Evolutionary conservation across 2,797 vertebrate genomes (phyloP), one percentile per base, ranked within the genome.

Genomic region (Urosaurus nigricauda): DNA sequence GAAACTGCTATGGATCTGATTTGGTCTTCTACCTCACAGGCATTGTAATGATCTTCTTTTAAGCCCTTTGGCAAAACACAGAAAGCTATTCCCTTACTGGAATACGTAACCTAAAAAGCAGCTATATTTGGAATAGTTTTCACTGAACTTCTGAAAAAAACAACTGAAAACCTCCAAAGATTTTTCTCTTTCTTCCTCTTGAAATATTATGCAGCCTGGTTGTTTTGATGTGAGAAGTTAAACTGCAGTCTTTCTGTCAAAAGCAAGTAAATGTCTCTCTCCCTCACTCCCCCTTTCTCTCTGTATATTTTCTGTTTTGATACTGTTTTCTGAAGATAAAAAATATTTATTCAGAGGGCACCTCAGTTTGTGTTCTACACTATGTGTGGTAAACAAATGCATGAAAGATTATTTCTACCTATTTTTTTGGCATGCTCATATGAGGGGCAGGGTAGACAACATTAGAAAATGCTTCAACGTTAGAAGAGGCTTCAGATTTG

Each of bases 1-100:
- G 6, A 35, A 71, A 71, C 13, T 78, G n/a, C 24, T 71, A 60
- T 47, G 19, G 85, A 85, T 60, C 14, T 63, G n/a, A 84, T 58
- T 40, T 77, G 43, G 78, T 83, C 47, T 75, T 47, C 53, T 70
- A 14, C 5, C 5, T 79, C 35, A 79, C 2, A 43, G 53, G 35
- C 51, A 79, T 37, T 84, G 63, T n/a, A 71, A 70, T 84, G 17
- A 40, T 77, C 58, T 68, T 75, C 43, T 77, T 77, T 84, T 24
- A 68, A 56, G 35, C 74, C 29, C 75, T 79, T 58, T 85, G 83
- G 53, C 53, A 85, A 88, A 85, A 73, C 56, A 63, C 37, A 84
- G 29, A 88, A 65, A 83, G 37, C 6, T 24, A 56, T 84, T 78
- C 16, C 81, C 40, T 4, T 68, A 78, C 35, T 60, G 70, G 60